Evolutionary conservation across 2,113 vertebrate species (phyloP), one percentile per base, ranked within the genome.

Genomic region (Scophthalmus maximus): DNA sequence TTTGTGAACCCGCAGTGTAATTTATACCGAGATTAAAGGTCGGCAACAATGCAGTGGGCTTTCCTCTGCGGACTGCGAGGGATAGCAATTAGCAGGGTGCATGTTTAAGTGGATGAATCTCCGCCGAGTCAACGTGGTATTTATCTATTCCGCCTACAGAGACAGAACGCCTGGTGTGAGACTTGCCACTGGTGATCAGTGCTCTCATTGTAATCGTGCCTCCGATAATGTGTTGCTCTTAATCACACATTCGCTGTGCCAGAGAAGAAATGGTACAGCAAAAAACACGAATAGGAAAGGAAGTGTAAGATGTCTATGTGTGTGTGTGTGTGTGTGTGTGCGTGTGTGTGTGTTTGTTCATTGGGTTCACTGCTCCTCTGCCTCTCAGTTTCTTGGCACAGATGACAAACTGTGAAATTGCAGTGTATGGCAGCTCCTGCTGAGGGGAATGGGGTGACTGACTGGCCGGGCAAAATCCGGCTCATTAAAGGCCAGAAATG

Each of bases 401-500:
- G 55, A 62, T 23, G 25, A 50, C 22, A 20, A 40, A 27, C 81
- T 86, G 76, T 77, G 79, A 79, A n/a, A 86, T 77, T 60, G 72
- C 77, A 20, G 81, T 69, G 69, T 61, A 18, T 84, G 74, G 78
- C 78, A 76, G 79, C 66, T 87, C 77, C 79, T 23, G 79, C 82
- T 82, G 86, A 73, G 79, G 73, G 64, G 75, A 57, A 63, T 27
- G 1, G 73, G 76, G 65, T 74, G 79, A 69, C 75, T 87, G 84
- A 83, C 81, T 58, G 74, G 30, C 47, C 85, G 85, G 82, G 75
- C 82, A 79, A 72, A 73, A 67, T 76, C 58, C 32, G 29, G 32
- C 74, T 90, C 85, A 83, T 91, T 91, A 89, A 75, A 84, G 65
- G 58, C 72, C 68, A 82, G 74, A 89, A 81, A 87, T 88, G 44